phyloP scores from a whole-genome alignment of 2,797 vertebrate species.

The Xyrichtys novacula region DNA sequence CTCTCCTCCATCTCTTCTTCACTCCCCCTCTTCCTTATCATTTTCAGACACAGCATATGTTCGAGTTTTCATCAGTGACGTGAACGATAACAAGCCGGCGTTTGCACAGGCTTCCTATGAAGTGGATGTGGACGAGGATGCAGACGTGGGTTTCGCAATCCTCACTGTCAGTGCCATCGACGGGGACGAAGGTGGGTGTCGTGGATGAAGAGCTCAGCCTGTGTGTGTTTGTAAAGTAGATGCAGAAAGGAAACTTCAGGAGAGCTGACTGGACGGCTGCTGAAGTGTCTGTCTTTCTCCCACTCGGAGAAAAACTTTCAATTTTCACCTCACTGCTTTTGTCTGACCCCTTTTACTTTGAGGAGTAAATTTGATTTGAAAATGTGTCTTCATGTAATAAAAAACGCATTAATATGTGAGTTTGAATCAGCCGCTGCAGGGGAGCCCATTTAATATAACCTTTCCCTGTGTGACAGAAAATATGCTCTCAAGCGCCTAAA shows the following conservation, averaged over 20 bases:
- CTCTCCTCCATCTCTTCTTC: neutral
- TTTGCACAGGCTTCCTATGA: slow-evolving; percentile 88
- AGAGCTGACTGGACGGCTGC: slow-evolving; percentile 7
- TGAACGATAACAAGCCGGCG: slow-evolving; percentile 92
- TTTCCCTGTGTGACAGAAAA: slow-evolving; percentile 13
- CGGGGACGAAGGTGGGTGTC: slow-evolving; percentile 89
- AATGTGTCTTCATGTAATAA: slow-evolving; percentile 13
- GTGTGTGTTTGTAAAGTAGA: neutral
- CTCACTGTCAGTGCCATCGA: slow-evolving; percentile 90
- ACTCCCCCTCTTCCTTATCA: slow-evolving; percentile 48
- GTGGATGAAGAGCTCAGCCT: neutral
- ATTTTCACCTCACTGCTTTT: slow-evolving; percentile 20
- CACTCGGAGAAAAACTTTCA: slow-evolving; percentile 10
- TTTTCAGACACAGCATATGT: slow-evolving; percentile 89
- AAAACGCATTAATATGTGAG: slow-evolving; percentile 4
- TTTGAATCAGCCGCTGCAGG: slow-evolving; percentile 21
- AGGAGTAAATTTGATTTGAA: slow-evolving; percentile 11
- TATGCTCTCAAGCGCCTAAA: neutral
- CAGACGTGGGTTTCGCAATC: slow-evolving; percentile 87
- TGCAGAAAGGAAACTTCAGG: neutral
- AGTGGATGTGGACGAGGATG: slow-evolving; percentile 89
- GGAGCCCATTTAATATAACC: slow-evolving; percentile 26
- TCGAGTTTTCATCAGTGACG: slow-evolving; percentile 89
- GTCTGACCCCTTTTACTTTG: slow-evolving; percentile 28
- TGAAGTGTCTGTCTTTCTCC: slow-evolving; percentile 16